These are phyloP conservation scores for Mimumesa dahlbomi DNA, from an alignment of 2,888 invertebrate species.

Conservation along the genomic window DNA sequence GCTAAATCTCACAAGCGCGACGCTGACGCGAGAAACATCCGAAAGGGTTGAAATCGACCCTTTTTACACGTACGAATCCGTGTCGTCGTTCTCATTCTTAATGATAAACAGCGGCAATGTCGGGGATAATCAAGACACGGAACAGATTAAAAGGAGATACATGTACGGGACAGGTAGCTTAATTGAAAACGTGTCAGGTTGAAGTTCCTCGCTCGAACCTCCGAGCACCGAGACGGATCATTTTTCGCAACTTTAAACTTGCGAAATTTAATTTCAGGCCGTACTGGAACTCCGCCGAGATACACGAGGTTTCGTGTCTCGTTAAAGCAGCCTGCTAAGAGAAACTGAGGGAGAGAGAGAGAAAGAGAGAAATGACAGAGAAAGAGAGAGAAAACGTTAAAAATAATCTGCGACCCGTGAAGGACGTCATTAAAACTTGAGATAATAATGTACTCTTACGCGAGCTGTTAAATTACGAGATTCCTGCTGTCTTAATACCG, in stretches of 20 bases:
- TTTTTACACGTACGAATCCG: background rate
- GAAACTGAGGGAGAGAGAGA: too few relatives aligned
- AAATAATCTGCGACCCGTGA: constrained; percentile 8
- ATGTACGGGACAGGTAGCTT: constrained; percentile 30
- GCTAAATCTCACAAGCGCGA: too few relatives aligned
- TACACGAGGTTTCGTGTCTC: constrained; percentile 23
- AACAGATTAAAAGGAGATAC: constrained; percentile 35
- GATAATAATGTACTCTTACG: constrained; percentile 1
- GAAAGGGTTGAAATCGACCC: background rate
- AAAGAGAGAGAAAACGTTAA: constrained; percentile 12
- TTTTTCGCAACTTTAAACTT: constrained; percentile 45
- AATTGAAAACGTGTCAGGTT: constrained; percentile 48
- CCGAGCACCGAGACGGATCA: constrained; percentile 39
- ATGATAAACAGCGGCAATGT: constrained; percentile 12
- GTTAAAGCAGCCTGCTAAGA: constrained; percentile 26
- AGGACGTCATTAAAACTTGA: constrained; percentile 20
- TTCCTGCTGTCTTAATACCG: background rate
- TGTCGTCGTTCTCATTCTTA: constrained; percentile 25
- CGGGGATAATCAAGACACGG: constrained; percentile 12
- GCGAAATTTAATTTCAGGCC: constrained; percentile 41
- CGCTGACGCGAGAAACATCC: too few relatives aligned
- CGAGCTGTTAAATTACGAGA: background rate
- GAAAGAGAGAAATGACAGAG: too few relatives aligned
- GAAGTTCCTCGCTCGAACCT: constrained; percentile 19
- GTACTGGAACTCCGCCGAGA: constrained; percentile 19